Conservation (phyloP, 2,888 invertebrate genomes). For the Clusia tigrina region DNA sequence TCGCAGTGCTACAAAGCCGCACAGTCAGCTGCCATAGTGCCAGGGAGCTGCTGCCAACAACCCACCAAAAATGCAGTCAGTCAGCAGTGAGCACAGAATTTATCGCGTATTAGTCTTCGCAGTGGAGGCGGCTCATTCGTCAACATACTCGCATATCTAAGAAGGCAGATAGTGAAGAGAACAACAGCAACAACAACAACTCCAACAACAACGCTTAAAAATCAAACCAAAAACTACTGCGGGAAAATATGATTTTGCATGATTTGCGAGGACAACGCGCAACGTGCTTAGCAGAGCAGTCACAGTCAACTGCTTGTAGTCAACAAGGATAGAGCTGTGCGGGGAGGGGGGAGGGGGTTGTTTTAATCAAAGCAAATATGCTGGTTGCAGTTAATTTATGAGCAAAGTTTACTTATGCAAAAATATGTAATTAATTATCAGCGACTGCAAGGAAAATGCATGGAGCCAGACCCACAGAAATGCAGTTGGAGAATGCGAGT, state of each 20-base stretch:
- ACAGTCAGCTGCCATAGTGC: background rate
- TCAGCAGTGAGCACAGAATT: background rate
- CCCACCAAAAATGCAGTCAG: no score
- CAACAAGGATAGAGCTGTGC: no score
- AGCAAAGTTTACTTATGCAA: conserved; percentile 24
- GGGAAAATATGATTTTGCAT: conserved; percentile 16
- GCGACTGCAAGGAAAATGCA: background rate
- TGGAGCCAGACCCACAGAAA: background rate
- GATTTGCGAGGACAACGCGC: background rate
- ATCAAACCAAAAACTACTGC: background rate
- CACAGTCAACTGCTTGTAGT: no score
- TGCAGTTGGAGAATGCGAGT: no score
- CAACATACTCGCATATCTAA: conserved; percentile 12
- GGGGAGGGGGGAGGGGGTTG: background rate
- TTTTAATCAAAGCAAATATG: conserved; percentile 18
- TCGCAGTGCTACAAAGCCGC: background rate
- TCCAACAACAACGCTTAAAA: background rate
- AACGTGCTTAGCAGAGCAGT: no score
- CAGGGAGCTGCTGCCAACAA: background rate
- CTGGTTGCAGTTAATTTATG: conserved; percentile 24
- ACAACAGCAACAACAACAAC: background rate
- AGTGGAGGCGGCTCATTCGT: background rate
- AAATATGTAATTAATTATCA: conserved; percentile 14
- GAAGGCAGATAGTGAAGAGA: background rate
- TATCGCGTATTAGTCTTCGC: background rate